Conservation (phyloP, 2,113 vertebrate species). For the Crotalus horridus region DNA sequence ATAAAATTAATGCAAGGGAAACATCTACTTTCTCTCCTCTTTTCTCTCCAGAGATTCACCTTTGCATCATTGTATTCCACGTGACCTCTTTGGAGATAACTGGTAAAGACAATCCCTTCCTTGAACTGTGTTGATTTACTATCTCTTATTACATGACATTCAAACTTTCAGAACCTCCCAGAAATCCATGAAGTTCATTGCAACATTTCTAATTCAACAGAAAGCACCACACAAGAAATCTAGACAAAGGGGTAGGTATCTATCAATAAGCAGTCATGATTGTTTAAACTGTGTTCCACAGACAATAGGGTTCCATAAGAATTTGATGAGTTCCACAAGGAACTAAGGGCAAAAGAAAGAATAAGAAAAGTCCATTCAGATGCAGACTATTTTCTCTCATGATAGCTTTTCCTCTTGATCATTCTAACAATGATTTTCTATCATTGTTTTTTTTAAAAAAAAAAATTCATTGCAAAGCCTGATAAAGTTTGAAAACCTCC, state of each 20-base stretch:
- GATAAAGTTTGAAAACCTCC: background rate
- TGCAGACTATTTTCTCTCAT: background rate
- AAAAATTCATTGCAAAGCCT: background rate
- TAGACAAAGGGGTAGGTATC: rapidly evolving
- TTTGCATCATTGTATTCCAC: slow-evolving; percentile 44
- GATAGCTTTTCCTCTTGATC: background rate
- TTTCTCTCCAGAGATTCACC: background rate
- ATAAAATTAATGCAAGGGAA: background rate
- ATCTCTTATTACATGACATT: slow-evolving; percentile 39
- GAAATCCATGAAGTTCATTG: background rate
- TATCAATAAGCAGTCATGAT: rapidly evolving
- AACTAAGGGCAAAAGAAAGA: background rate
- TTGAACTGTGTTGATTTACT: slow-evolving; percentile 46
- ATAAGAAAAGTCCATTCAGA: background rate
- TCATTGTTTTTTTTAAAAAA: background rate
- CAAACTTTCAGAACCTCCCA: background rate
- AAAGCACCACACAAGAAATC: background rate
- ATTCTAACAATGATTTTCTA: background rate
- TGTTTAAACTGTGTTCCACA: background rate
- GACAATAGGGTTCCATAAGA: background rate
- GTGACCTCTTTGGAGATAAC: slow-evolving; percentile 53
- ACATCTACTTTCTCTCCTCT: background rate
- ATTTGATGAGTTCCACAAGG: background rate
- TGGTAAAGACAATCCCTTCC: slow-evolving; percentile 41
- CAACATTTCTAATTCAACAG: rapidly evolving